phyloP scores from a whole-genome alignment of 1,140 invertebrate species.

The Lysiphlebus fabarum region DNA sequence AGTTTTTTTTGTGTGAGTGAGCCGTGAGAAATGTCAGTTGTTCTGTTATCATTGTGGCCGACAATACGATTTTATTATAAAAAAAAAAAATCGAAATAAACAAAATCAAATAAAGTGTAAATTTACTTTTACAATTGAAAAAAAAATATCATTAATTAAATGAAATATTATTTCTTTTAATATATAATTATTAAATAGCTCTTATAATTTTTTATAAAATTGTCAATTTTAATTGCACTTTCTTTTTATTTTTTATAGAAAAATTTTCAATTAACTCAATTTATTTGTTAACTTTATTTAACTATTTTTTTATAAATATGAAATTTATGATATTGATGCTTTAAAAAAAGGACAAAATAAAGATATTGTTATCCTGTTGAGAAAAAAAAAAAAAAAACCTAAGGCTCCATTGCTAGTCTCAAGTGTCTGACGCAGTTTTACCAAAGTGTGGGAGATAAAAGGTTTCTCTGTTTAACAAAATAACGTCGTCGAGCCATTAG shows the following conservation, averaged over 20 bases:
- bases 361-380: background rate
- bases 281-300: background rate
- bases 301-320: background rate
- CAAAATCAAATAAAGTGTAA: conserved; percentile 28
- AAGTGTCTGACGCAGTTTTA: conserved; percentile 27
- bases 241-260: background rate
- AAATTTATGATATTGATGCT: background rate
- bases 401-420: conserved; percentile 33
- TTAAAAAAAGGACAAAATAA: background rate
- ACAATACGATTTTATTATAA: conserved; percentile 36
- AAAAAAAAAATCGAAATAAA: conserved; percentile 41
- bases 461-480: conserved; percentile 56
- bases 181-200: too few relatives aligned
- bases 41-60: conserved; percentile 46
- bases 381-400: background rate
- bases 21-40: conserved; percentile 50
- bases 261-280: conserved; percentile 6
- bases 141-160: background rate
- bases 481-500: conserved; percentile 52
- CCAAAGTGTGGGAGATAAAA: conserved; percentile 46
- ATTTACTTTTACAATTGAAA: background rate
- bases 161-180: too few relatives aligned
- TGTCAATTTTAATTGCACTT: too few relatives aligned
- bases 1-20: conserved; percentile 39
- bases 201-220: too few relatives aligned